Percentiles rank a stretch among this genome's conserved stretches.
Evolutionary conservation across 2,797 vertebrate species (phyloP).

Genomic region (Rhincodon typus): DNA sequence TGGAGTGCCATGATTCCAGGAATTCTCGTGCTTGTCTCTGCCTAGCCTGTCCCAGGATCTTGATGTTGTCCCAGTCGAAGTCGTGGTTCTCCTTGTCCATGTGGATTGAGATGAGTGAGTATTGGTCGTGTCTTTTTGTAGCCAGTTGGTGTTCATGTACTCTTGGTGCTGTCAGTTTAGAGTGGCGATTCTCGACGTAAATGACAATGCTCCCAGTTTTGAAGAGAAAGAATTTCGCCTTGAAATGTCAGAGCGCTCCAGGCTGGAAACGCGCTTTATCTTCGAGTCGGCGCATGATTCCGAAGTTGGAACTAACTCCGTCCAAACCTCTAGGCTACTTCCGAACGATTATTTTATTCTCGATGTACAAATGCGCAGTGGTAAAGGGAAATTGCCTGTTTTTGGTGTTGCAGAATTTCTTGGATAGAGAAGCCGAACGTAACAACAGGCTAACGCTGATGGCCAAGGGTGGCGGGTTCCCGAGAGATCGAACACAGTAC

Average conservation of each 20-base stretch:
- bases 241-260: background rate
- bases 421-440: background rate
- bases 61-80: no score
- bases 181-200: conserved; percentile 5
- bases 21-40: no score
- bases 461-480: background rate
- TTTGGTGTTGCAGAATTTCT: background rate
- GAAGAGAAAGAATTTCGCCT: background rate
- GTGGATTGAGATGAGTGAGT: no score
- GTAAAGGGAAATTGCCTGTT: background rate
- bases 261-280: background rate
- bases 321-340: background rate
- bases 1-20: no score
- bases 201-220: conserved; percentile 23
- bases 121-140: no score
- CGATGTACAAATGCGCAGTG: background rate
- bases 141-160: no score
- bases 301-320: background rate
- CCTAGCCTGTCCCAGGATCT: no score
- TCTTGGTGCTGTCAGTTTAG: no score
- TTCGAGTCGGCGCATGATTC: background rate
- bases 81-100: no score
- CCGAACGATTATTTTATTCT: background rate
- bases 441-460: background rate
- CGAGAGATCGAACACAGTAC: background rate